Conservation (phyloP, 2,888 invertebrate genomes). For the Steinernema scapterisci region DNA sequence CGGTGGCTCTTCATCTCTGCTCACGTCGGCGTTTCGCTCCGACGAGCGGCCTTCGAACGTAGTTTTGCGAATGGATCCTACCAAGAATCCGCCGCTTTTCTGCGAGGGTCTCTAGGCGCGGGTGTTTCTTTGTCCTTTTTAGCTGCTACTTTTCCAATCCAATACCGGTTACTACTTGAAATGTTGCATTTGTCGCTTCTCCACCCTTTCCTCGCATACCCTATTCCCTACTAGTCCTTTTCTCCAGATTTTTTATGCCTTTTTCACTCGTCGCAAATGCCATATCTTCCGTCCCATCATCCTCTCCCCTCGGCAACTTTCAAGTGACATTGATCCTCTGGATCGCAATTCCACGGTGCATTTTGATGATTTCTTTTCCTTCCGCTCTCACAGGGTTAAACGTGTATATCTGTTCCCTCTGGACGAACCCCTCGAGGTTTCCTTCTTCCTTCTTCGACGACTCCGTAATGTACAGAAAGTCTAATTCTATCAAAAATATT, state of each 20-base stretch:
- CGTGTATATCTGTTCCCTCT: conserved; percentile 12
- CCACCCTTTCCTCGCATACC: not conserved
- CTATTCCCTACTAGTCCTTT: not conserved
- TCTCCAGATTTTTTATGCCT: not conserved
- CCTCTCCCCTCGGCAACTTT: not conserved
- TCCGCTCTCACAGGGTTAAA: not conserved
- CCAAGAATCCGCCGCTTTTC: conserved; percentile 40
- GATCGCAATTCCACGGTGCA: conserved; percentile 11
- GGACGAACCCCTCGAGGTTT: not conserved
- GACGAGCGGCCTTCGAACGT: conserved; percentile 24
- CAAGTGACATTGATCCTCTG: conserved; percentile 15
- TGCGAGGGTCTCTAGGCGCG: conserved; percentile 33
- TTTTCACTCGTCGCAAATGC: conserved; percentile 5
- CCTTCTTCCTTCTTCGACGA: not conserved
- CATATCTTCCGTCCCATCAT: not conserved
- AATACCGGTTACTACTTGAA: conserved; percentile 28
- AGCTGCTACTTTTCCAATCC: not conserved
- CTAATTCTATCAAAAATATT: not conserved
- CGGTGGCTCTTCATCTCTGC: conserved; percentile 50
- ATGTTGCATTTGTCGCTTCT: not conserved
- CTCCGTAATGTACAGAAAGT: not conserved
- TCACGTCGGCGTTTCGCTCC: conserved; percentile 4
- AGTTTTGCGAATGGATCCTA: conserved; percentile 42
- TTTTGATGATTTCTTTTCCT: conserved; percentile 1
- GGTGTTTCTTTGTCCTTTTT: not conserved